Conservation (phyloP, 1,140 invertebrate species). For the Chelonus insularis region DNA sequence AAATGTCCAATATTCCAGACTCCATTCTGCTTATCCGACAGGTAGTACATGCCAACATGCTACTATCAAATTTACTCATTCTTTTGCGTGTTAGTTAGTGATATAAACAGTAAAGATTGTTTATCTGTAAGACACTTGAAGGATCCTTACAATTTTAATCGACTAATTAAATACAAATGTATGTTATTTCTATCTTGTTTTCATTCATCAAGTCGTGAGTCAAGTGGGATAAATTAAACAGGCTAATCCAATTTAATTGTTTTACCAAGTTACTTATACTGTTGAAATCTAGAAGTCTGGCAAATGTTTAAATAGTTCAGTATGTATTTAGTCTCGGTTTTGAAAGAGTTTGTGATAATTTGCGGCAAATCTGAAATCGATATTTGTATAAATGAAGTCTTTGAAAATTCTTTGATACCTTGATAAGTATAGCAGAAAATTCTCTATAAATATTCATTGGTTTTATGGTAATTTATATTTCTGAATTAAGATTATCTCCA, state of each 20-base stretch:
- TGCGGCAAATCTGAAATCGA: constrained; percentile 29
- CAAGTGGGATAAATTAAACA: not conserved
- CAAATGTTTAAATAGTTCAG: constrained; percentile 21
- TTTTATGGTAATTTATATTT: too few relatives aligned
- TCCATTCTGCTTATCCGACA: constrained; percentile 46
- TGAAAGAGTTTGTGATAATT: constrained; percentile 26
- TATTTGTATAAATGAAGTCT: too few relatives aligned
- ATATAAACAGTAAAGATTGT: not conserved
- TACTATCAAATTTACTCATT: not conserved
- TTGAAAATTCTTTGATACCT: too few relatives aligned
- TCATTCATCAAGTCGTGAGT: not conserved
- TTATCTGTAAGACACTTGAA: too few relatives aligned
- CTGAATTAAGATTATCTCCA: too few relatives aligned
- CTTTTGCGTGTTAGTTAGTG: not conserved
- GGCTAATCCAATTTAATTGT: not conserved
- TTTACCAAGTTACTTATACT: not conserved
- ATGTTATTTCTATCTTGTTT: not conserved
- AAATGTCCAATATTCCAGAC: constrained; percentile 45
- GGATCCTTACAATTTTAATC: too few relatives aligned
- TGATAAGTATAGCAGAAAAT: too few relatives aligned
- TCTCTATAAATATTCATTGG: too few relatives aligned
- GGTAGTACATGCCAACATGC: constrained; percentile 31
- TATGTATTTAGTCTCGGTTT: not conserved
- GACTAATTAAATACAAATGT: too few relatives aligned
- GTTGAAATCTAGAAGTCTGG: constrained; percentile 14